phyloP scores from a whole-genome alignment of 2,113 vertebrate genomes.

The Triplophysa dalaica region DNA sequence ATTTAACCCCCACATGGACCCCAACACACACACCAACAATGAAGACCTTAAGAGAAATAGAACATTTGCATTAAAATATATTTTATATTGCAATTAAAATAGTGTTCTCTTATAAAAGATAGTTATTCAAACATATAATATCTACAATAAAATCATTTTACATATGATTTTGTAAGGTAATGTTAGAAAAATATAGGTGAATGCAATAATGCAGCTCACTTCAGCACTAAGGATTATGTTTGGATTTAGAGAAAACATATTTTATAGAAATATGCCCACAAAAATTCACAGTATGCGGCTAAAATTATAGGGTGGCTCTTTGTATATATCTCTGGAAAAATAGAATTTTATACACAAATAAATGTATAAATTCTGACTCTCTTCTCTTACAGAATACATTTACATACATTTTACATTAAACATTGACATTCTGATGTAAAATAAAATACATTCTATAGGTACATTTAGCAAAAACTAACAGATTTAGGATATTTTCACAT shows the following conservation, averaged over 20 bases:
- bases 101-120: conserved; percentile 32
- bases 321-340: conserved; percentile 71
- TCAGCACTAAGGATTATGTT: conserved; percentile 24
- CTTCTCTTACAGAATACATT: conserved; percentile 69
- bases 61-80: conserved; percentile 20
- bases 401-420: conserved; percentile 69
- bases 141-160: conserved; percentile 6
- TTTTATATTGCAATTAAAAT: conserved; percentile 23
- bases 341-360: conserved; percentile 76
- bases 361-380: conserved; percentile 70
- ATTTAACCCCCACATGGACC: conserved; percentile 19
- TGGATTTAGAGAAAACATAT: conserved; percentile 36
- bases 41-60: conserved; percentile 29
- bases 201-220: conserved; percentile 1
- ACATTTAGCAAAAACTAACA: conserved; percentile 42
- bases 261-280: conserved; percentile 52
- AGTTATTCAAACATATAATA: neutral
- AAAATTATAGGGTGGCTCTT: conserved; percentile 69
- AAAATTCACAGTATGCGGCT: conserved; percentile 72
- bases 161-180: neutral
- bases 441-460: conserved; percentile 64
- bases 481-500: conserved; percentile 38
- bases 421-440: conserved; percentile 58
- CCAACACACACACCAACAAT: neutral
- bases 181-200: neutral